phyloP scores from a whole-genome alignment of 2,888 invertebrate species.

The Calliphora vomitoria region DNA sequence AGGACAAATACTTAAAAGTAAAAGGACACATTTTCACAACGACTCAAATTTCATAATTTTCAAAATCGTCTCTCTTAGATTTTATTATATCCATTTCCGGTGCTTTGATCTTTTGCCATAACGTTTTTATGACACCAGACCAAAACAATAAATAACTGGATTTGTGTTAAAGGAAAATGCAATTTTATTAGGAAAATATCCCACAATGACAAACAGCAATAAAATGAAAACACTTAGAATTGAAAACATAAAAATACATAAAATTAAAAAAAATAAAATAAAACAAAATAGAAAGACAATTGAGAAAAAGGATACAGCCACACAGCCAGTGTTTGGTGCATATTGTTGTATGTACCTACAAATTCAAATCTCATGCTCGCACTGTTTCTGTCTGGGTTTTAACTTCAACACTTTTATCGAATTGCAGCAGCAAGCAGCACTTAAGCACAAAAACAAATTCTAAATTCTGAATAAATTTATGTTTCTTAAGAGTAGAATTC shows the following conservation, averaged over 20 bases:
- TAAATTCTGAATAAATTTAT: conserved; percentile 44
- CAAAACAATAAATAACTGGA: conserved; percentile 63
- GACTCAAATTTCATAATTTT: conserved; percentile 39
- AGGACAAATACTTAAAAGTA: conserved; percentile 41
- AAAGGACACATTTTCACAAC: conserved; percentile 33
- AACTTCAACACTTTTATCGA: conserved; percentile 44
- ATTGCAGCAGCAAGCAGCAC: conserved; percentile 35
- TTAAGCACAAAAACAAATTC: conserved; percentile 34
- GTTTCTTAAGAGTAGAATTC: conserved; percentile 20
- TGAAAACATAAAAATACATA: conserved; percentile 8
- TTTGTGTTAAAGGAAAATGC: conserved; percentile 38
- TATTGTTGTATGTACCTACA: background rate
- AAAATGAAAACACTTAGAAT: conserved; percentile 58
- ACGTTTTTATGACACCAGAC: conserved; percentile 30
- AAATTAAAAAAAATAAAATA: too few relatives aligned
- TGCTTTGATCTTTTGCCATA: conserved; percentile 64
- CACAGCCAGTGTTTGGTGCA: conserved; percentile 23
- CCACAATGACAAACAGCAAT: conserved; percentile 44
- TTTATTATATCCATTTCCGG: conserved; percentile 56
- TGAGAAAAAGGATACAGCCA: conserved; percentile 12
- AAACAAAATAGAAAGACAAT: conserved; percentile 2
- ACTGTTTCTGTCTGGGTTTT: conserved; percentile 20
- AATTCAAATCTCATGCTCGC: background rate
- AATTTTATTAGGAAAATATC: conserved; percentile 66
- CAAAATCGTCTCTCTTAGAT: background rate